Conservation (phyloP, 2,113 vertebrate species). For the Poecile atricapillus region DNA sequence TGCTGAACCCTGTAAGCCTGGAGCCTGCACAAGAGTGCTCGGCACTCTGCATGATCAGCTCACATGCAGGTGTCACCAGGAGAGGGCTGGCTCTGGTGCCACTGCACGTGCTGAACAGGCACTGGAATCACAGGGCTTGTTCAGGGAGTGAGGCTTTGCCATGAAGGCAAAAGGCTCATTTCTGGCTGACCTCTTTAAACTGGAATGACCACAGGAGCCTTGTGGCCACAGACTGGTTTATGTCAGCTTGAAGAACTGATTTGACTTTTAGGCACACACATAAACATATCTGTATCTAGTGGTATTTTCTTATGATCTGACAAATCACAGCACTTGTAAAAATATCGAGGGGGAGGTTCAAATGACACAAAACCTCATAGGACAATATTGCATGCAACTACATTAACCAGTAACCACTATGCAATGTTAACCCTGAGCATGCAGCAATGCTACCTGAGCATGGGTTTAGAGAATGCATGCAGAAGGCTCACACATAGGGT, state of each 20-base stretch:
- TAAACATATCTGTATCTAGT: neutral
- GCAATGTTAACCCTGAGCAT: slow-evolving; percentile 63
- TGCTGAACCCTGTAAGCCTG: neutral
- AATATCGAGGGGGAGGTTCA: neutral
- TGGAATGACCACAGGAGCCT: neutral
- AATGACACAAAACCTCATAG: slow-evolving; percentile 54
- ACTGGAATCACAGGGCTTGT: neutral
- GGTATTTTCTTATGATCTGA: slow-evolving; percentile 10
- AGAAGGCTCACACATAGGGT: neutral
- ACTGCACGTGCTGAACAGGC: neutral
- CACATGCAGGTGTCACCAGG: accelerated
- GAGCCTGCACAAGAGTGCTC: neutral
- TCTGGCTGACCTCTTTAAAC: neutral
- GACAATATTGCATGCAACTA: slow-evolving; percentile 64
- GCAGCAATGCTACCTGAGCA: slow-evolving; percentile 34
- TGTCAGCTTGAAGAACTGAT: neutral
- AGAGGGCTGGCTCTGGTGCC: neutral
- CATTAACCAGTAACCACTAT: slow-evolving; percentile 41
- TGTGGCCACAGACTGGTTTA: neutral
- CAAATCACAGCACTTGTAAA: slow-evolving; percentile 57
- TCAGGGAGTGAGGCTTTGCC: neutral
- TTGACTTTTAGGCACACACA: neutral
- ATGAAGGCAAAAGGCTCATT: neutral
- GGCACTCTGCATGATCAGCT: neutral
- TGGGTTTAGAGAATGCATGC: slow-evolving; percentile 59